Base-by-base conservation (phyloP, 2,113 vertebrate species). In the Nibea coibor region DNA sequence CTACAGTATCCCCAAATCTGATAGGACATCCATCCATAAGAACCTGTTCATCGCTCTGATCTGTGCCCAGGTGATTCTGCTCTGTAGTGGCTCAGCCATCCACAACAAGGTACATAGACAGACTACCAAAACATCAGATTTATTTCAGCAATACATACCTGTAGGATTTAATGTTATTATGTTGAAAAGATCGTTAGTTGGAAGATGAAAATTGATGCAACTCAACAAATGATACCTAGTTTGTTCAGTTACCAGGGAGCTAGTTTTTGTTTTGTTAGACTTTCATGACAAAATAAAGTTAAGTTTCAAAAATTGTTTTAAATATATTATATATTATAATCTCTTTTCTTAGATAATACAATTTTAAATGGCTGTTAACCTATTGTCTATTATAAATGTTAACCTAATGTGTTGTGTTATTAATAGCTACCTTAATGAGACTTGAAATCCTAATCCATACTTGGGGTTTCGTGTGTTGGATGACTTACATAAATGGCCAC, bases 31-130 rank as follows among this genome's bases (percentile, higher is more conserved):
- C 50, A 94, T 96, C 81, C 95, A 96, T 81, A 95, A 93, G 90
- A 96, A 96, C 85, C 91, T 96, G 31, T 95, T 95, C 68, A 69
- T 95, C 2, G 91, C 95, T 72, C 88, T 96, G 59, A 95, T 91
- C 73, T 94, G 94, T 20, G 95, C 95, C 42, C 95, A 96, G 88
- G 93, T 96, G 51, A 92, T 95, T 61, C 92, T 96, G 45, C 95
- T 96, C n/a, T 95, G 95, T 90, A 95, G 95, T 22, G 93, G 94
- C 56, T 95, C 95, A n/a, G 94, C 95, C 31, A 89, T 95, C 78
- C 90, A 94, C 87, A 95, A 92, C 77, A 94, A 95, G 95, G 95
- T 96, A 78, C 35, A 8, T 4, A 51, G 10, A 2, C 28, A 75
- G 14, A 20, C 26, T 11, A 7, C 8, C 10, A 26, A 68, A 57